A percentile compares a stretch with the other conserved stretches of the same genome.
Conservation (phyloP, 2,113 vertebrate genomes). For the Pteropus alecto region DNA sequence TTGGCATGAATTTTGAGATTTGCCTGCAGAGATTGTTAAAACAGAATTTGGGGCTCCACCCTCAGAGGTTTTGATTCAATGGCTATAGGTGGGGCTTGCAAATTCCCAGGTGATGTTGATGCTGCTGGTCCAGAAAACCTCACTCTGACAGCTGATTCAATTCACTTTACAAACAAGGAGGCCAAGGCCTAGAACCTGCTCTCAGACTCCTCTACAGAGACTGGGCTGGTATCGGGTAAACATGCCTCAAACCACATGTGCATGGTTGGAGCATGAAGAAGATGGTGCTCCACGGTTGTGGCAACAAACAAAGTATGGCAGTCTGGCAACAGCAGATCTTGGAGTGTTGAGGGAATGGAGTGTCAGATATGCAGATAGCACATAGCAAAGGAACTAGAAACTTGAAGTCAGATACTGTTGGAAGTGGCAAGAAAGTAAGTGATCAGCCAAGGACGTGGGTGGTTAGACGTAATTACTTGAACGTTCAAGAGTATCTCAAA, state of each 20-base stretch:
- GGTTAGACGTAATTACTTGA: not conserved
- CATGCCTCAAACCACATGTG: not conserved
- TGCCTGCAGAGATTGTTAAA: not conserved
- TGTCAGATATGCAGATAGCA: not conserved
- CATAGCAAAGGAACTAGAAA: not conserved
- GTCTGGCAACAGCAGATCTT: not conserved
- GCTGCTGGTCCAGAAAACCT: not conserved
- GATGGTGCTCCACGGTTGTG: not conserved
- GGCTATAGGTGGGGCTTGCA: not conserved
- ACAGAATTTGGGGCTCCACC: not conserved
- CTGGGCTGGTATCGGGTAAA: not conserved
- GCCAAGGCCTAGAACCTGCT: not conserved
- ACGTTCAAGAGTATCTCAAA: not conserved
- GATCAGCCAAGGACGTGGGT: not conserved
- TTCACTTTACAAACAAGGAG: not conserved
- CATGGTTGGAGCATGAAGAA: not conserved
- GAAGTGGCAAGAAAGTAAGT: not conserved
- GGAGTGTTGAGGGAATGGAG: not conserved
- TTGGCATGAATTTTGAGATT: slow-evolving; percentile 19
- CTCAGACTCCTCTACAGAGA: not conserved
- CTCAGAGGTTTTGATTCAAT: not conserved
- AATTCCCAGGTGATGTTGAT: not conserved
- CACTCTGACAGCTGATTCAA: not conserved
- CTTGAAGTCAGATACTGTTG: not conserved
- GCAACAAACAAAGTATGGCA: not conserved